Evolutionary conservation across 1,140 invertebrate species (phyloP), one percentile per base, ranked within the genome.

Genomic region (Liolophura sinensis): DNA sequence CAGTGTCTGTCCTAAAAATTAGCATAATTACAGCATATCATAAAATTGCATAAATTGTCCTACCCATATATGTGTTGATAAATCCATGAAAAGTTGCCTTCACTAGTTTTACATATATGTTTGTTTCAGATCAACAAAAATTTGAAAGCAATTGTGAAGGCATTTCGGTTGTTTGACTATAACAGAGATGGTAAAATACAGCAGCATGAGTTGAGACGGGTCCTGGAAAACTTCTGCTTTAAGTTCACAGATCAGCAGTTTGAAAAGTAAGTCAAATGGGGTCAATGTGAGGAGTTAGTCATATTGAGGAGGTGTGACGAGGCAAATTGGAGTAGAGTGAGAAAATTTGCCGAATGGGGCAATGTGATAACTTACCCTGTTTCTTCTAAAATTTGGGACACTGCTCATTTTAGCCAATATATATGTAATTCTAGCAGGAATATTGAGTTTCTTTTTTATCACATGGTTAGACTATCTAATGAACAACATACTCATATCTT

Each of bases 141-240:
- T 66, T 57, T 81, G 49, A 77, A 78, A 60, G 69, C 77, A n/a
- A 72, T 83, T 6, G 64, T 80, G 20, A 78, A 78, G 51, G 78
- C 77, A 31, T 61, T 83, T 51, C 79, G 77, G 58, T 62, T 83
- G 50, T 82, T 77, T 78, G 80, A 82, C 64, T 82, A 80, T 65
- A 82, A 82, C 65, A 69, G 79, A 63, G 81, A 82, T 73, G 81
- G 81, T 0, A 75, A 77, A 31, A 76, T 82, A 18, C 78, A 81
- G 69, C 65, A 75, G 52, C 78, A 81, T 72, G 81, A 81, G 59
- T 68, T 82, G 48, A 64, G 78, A 16, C 62, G 73, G 55, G 77
- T 81, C 18, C 67, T 81, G 52, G 78, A 81, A 52, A 81, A 77
- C 57, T 78, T 78, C 67, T 79, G 78, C 57, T 79, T 82, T 65